Conservation (phyloP, 2,113 vertebrate species). For the Pelodiscus sinensis region DNA sequence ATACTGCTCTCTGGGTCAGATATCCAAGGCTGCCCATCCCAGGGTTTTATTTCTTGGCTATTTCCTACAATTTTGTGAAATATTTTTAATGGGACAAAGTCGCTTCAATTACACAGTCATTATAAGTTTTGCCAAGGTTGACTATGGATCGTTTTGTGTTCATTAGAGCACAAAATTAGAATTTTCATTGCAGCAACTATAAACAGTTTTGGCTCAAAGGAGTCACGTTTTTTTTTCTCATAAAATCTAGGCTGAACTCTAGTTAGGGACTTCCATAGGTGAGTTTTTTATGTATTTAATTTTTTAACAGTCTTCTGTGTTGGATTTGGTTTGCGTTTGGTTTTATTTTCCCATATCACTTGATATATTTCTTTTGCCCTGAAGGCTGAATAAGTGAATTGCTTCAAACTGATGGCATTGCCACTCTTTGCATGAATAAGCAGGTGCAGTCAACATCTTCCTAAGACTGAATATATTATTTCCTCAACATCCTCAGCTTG, state of each 20-base stretch:
- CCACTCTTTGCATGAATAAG: constrained; percentile 36
- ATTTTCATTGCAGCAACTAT: constrained; percentile 83
- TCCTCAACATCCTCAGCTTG: constrained; percentile 61
- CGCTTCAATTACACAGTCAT: constrained; percentile 82
- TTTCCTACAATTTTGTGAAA: constrained; percentile 71
- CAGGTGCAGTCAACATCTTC: constrained; percentile 34
- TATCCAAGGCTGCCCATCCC: constrained; percentile 33
- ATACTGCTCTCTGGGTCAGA: neutral
- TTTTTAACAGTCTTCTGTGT: constrained; percentile 34
- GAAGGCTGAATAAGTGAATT: constrained; percentile 49
- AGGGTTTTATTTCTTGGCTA: constrained; percentile 71
- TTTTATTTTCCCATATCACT: constrained; percentile 3
- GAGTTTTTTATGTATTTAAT: constrained; percentile 44
- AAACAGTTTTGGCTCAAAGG: constrained; percentile 78
- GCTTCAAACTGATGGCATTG: constrained; percentile 46
- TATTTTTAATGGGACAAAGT: constrained; percentile 76
- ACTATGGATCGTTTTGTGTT: constrained; percentile 84
- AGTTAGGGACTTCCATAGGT: constrained; percentile 41
- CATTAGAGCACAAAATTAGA: constrained; percentile 88
- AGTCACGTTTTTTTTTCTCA: constrained; percentile 65
- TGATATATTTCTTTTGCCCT: constrained; percentile 53
- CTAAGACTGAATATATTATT: constrained; percentile 63
- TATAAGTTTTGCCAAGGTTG: constrained; percentile 82
- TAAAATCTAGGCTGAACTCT: constrained; percentile 75
- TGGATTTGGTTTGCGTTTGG: neutral